A percentile compares a stretch with the other conserved stretches of the same genome.
Conservation (phyloP, 2,113 vertebrate species). For the Aptenodytes patagonicus region DNA sequence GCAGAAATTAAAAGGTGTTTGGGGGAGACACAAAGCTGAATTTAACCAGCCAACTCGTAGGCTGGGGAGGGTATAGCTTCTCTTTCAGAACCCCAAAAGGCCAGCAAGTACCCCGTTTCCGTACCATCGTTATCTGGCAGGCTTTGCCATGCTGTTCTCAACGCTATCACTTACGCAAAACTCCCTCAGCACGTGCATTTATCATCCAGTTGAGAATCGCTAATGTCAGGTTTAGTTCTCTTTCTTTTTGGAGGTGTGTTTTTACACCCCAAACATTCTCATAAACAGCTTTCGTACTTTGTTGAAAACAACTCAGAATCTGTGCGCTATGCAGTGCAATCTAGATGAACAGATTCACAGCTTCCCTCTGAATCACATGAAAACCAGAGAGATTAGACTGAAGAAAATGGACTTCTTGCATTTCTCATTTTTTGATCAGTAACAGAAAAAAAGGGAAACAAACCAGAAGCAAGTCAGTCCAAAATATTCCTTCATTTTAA, state of each 20-base stretch:
- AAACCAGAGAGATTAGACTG: not conserved
- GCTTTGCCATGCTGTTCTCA: not conserved
- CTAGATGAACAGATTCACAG: not conserved
- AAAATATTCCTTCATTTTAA: not conserved
- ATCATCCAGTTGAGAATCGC: not conserved
- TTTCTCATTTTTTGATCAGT: not conserved
- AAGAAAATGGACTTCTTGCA: not conserved
- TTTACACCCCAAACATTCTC: not conserved
- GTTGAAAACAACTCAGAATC: not conserved
- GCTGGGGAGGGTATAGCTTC: not conserved
- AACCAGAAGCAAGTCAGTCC: not conserved
- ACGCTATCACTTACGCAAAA: not conserved
- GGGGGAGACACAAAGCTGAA: not conserved
- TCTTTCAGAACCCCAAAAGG: not conserved
- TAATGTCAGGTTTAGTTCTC: not conserved
- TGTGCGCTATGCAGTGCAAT: not conserved
- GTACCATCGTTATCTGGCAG: not conserved
- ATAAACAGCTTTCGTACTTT: not conserved
- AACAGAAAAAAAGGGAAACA: not conserved
- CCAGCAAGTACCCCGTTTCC: not conserved
- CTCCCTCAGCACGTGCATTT: not conserved
- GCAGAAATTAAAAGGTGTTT: not conserved
- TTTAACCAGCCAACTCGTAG: not conserved
- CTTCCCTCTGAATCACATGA: not conserved
- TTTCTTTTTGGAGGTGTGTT: not conserved